These are phyloP conservation scores for Kryptolebias ocellatus DNA, from an alignment of 2,797 vertebrate genomes.

Conservation along the genomic window DNA sequence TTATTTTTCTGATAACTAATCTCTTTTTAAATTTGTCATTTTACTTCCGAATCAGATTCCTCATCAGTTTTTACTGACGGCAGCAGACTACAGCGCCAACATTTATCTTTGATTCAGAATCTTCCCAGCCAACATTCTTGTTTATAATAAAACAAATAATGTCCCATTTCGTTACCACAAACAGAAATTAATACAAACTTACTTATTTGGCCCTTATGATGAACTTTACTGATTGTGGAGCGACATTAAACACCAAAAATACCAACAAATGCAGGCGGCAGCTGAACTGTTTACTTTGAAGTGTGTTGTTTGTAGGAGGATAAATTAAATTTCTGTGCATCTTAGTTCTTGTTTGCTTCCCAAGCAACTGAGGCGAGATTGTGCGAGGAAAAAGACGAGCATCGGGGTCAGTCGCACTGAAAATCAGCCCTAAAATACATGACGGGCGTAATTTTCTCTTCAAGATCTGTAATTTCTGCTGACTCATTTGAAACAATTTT, in stretches of 20 bases:
- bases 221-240: conserved; percentile 3
- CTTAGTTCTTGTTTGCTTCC: conserved; percentile 2
- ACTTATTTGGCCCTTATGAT: neutral
- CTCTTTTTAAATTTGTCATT: no score
- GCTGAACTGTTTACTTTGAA: conserved; percentile 1
- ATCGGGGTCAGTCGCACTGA: conserved; percentile 30
- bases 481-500: conserved; percentile 26
- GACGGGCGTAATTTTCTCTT: conserved; percentile 20
- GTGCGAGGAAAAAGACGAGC: conserved; percentile 37
- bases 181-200: conserved; percentile 47
- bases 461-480: neutral
- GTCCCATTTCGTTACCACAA: conserved; percentile 15
- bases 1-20: neutral
- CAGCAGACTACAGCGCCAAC: no score
- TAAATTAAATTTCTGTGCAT: conserved; percentile 3
- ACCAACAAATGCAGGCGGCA: neutral
- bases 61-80: no score
- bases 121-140: no score
- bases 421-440: conserved; percentile 19
- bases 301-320: neutral
- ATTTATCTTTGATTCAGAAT: no score
- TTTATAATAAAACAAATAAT: no score
- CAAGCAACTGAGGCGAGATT: conserved; percentile 26
- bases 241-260: neutral
- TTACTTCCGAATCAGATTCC: no score